Evolutionary conservation across 1,140 invertebrate genomes (phyloP), one percentile per base, ranked within the genome.

Genomic region (Centruroides sculpturatus): DNA sequence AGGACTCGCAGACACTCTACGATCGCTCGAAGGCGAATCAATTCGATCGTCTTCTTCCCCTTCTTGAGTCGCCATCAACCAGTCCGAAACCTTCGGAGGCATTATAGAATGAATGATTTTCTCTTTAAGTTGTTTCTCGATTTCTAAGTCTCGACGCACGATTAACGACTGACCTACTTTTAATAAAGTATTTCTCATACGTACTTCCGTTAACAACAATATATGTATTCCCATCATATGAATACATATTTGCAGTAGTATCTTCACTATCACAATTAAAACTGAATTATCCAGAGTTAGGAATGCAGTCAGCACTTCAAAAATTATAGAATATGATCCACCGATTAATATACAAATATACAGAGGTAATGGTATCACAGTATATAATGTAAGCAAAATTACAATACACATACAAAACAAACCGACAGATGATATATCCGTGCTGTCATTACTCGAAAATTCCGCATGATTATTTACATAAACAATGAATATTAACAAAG

Each of bases 81-180:
- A 90, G 61, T 84, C 80, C 1, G 92, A 92, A 2, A 96, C 86
- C 70, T 86, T 87, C 3, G 86, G 87, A 9, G 92, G 92, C 92
- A 96, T 98, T 36, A 98, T 87, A 4, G 90, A 95, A 71, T 92
- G 88, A 69, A 97, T 96, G 91, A 96, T 96, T 72, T 94, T 92
- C 70, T 96, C 92, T 72, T 95, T 96, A 5, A 96, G 76, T 66
- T 90, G 85, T 66, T 93, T 95, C 71, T 98, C 93, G 76, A 89
- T 82, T 73, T 94, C 88, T 46, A 97, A 74, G 68, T 96, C 90
- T 54, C 85, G 80, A 35, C 89, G 76, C 2, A 93, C 91, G 58
- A 92, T 72, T 12, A 92, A 71, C 61, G 91, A 93, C 71, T 96
- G 91, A 0, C 92, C 91, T 54, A 97, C 89, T 78, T 95, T 95